A percentile compares a stretch with the other conserved stretches of the same genome.
These are phyloP conservation scores for Microcebus lehilahytsara DNA, from an alignment of 2,113 vertebrate species.

Conservation along the genomic window DNA sequence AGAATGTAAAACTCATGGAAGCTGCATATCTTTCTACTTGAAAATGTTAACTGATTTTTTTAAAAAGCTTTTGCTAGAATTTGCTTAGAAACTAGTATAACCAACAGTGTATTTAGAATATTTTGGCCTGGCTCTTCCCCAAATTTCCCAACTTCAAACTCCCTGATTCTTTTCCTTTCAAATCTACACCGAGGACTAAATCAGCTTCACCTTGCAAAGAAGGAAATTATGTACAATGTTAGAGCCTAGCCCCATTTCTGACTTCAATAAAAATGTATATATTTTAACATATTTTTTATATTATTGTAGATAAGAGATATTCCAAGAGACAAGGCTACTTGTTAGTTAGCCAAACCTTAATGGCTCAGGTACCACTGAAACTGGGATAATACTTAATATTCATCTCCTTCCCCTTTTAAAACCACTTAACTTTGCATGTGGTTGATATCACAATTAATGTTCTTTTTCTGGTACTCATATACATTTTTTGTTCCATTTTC, in stretches of 20 bases:
- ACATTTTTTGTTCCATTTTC: neutral
- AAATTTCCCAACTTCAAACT: neutral
- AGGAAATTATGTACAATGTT: neutral
- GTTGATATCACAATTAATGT: neutral
- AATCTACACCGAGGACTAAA: neutral
- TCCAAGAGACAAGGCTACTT: neutral
- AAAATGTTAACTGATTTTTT: neutral
- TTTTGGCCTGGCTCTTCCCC: neutral
- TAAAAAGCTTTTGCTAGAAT: neutral
- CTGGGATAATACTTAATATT: neutral
- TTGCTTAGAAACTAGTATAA: neutral
- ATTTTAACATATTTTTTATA: neutral
- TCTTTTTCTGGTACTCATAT: neutral
- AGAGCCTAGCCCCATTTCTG: neutral
- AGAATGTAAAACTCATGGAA: neutral
- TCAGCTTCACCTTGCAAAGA: neutral
- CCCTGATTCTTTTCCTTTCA: neutral
- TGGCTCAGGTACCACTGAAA: neutral
- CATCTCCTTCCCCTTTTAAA: neutral
- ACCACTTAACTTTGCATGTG: neutral
- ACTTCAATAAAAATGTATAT: neutral
- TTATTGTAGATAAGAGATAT: neutral
- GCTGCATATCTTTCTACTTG: neutral
- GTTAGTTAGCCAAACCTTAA: neutral
- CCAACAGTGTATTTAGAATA: neutral